Evolutionary conservation across 2,113 vertebrate genomes (phyloP), one percentile per base, ranked within the genome.

Genomic region (Esox niger): DNA sequence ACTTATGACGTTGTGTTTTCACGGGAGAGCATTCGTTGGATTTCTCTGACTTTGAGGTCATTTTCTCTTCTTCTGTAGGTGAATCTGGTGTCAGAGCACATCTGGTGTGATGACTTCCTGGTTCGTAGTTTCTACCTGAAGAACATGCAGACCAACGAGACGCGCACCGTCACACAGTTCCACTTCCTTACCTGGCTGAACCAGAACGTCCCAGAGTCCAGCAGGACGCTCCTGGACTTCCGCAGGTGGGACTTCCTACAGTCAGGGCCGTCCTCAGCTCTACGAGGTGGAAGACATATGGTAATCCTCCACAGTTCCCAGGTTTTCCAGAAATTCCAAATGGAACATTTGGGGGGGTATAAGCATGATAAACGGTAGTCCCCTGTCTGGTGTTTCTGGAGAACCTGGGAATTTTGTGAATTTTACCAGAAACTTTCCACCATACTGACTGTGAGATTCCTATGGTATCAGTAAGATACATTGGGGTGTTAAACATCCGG

Each of bases 41-140:
- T 17, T 30, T 60, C 58, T 32, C 29, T 32, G 30, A 30, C 26
- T 31, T 6, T 60, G 57, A 17, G 13, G 21, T 27, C 31, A 13
- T 49, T 72, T 74, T 30, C 35, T 78, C 27, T 15, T n/a, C 35
- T n/a, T 3, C 7, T 29, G 9, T 74, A 99, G 97, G 97, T 99
- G 33, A 95, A 98, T 81, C 91, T 99, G 64, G 96, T 99, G 60
- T 99, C 97, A 0, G 97, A 99, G 79, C 97, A 98, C 82, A 95
- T 97, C 88, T 99, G 97, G 97, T 99, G 97, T 0, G 96, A 99
- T 55, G 97, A 99, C 79, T 99, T 98, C 86, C 94, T 99, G 1
- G 97, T 99, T 64, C 92, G 97, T 23, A 98, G 96, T 84, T 99
- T 99, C 83, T 99, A 99, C 86, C 87, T 99, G 87, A 99, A 99